Evolutionary conservation across 1,140 invertebrate genomes (phyloP), one percentile per base, ranked within the genome.

Genomic region (Magallana angulata): DNA sequence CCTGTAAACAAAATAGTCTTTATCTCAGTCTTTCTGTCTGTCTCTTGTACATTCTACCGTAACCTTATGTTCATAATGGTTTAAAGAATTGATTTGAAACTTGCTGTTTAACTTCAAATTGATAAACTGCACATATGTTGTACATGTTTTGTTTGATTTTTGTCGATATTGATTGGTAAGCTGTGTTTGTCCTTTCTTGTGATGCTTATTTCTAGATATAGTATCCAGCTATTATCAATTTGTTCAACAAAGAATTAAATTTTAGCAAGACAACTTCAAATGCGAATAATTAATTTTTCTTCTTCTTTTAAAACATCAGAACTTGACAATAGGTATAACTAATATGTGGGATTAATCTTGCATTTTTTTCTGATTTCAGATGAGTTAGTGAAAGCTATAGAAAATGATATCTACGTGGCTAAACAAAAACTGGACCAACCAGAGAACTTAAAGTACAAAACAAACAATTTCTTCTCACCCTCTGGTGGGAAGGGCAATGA

Each of bases 401-500:
- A 76, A 76, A 76, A 76, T 14, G 68, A 76, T 30, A 76, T 76
- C 9, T 76, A 76, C 68, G 24, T 76, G 8, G 68, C 68, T 3
- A 76, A 76, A 12, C 24, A 76, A 30, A 76, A 30, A 30, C 11
- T 76, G 24, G 68, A 76, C 8, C 68, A 76, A 24, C 24, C 24
- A 11, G 68, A 76, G 11, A 76, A 36, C 8, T 1, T 76, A 7
- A 12, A 30, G 68, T 76, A 76, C 11, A 76, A 76, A 76, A 76
- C 68, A 76, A 76, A 76, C 68, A 76, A 76, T 76, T 76, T 76
- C 68, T 76, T 76, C 11, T 76, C 18, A 3, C 68, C 18, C 9
- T 76, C 68, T 76, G 68, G 68, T 76, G 7, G 30, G 8, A 76
- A 11, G 14, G 7, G 36, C 3, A 76, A 76, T 30, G 68, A 12